Base-by-base conservation (phyloP, 2,113 vertebrate genomes). In the Tupaia tana region DNA sequence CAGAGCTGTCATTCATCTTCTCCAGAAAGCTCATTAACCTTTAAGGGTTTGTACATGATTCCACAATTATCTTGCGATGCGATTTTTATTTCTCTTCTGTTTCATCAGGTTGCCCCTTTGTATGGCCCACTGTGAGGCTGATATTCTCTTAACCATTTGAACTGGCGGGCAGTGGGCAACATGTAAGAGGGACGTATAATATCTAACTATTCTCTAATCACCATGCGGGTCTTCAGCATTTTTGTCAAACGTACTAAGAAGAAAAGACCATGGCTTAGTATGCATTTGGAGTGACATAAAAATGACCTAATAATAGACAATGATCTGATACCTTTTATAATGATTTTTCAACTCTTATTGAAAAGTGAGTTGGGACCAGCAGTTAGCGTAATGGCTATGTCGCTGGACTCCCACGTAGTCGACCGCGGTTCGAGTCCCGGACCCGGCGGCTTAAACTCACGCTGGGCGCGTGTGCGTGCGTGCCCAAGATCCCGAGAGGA, bases 1-100 rank as follows among this genome's bases (percentile, higher is more conserved):
- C 59, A 93, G 77, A 90, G 31, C 79, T 94, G 86, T 85, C 96
- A 97, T 95, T 97, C 90, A 95, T 96, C 91, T 98, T 91, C 83
- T 97, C 83, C n/a, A 56, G 77, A 95, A 91, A 96, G 80, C 86
- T 97, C 93, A 96, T 97, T 97, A 97, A 97, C 86, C 92, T 97
- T 97, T 98, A 95, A 95, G 94, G 83, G 80, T 97, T 96, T 96
- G 82, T 95, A 94, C 92, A 96, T 90, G 90, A 95, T 95, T 95
- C 89, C 77, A 91, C 95, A 96, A 97, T 94, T 93, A 94, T 87
- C 73, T 89, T 90, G 58, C 75, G 82, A 86, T 59, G 69, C 27
- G 29, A 75, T 70, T 97, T 93, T 97, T 91, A 95, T 95, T 93
- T 96, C 66, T 85, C 13, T 83, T 96, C 54, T 90, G 19, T 93